Evolutionary conservation across 2,113 vertebrate species (phyloP), one percentile per base, ranked within the genome.

Genomic region (Ciconia stormi): DNA sequence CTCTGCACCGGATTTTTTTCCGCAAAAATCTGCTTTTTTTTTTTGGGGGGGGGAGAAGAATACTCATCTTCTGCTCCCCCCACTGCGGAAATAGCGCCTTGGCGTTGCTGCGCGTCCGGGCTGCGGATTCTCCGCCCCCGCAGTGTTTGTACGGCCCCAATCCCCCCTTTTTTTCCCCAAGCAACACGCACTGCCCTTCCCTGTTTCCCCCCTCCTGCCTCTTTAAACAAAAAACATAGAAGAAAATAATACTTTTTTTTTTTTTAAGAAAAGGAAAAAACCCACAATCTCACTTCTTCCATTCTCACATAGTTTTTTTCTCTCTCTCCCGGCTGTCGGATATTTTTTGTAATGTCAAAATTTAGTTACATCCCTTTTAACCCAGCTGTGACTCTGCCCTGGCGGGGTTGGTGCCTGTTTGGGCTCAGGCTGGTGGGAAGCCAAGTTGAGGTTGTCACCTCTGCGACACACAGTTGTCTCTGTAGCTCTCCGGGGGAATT

Each of bases 241-340:
- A 34, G 9, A 32, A 36, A 58, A 6, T 4, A 14, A 36, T 29
- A 25, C 1, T 9, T 50, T 13, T 20, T 26, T 26, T 25, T 9
- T 8, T 46, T 62, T 30, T 66, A 23, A 53, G 12, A 49, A 61
- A 42, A 25, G 6, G 7, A 5, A 29, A 22, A 10, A 63, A 63
- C 25, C 4, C 42, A 14, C 65, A 1, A 6, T 27, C 3, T 50
- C 47, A 2, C 32, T 9, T 5, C 44, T 9, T 10, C 21, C 30
- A 25, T 21, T 19, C 30, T 32, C 14, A 4, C 6, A 0, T 2
- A 1, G 2, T 9, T 25, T 47, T 40, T 42, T 17, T 3, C 10
- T 16, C 9, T 11, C 8, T 62, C 16, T 62, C 21, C 12, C 36
- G 8, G 3, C 3, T 15, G 6, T 46, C 0, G 4, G 58, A 2